Percentiles rank a stretch among this genome's conserved stretches.
These are phyloP conservation scores for Zaprionus bogoriensis DNA, from an alignment of 2,888 invertebrate species.

Conservation along the genomic window DNA sequence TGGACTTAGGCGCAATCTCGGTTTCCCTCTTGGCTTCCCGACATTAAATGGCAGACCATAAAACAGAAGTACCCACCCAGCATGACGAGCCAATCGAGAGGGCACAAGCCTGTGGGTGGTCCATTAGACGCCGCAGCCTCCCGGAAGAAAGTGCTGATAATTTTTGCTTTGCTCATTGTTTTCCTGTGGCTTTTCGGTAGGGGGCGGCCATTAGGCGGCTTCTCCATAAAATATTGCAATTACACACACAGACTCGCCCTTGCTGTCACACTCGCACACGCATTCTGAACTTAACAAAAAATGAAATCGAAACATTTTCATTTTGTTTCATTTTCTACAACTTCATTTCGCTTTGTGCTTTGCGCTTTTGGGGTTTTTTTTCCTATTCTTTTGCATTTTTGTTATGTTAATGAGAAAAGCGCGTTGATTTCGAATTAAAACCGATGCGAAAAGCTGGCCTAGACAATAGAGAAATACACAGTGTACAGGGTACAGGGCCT, in stretches of 20 bases:
- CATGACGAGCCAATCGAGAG: slow-evolving; percentile 39
- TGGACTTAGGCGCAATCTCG: slow-evolving; percentile 8
- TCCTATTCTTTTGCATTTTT: slow-evolving; percentile 22
- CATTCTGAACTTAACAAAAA: slow-evolving; percentile 33
- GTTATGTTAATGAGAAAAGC: slow-evolving; percentile 50
- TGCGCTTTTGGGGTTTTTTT: not conserved
- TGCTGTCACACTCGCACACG: not conserved
- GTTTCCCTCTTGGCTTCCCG: slow-evolving; percentile 12
- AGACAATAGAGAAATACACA: not conserved
- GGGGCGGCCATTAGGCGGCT: slow-evolving; percentile 27
- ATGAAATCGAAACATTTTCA: slow-evolving; percentile 59
- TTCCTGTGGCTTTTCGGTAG: slow-evolving; percentile 28
- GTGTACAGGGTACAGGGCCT: not conserved
- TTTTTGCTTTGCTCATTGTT: slow-evolving; percentile 27
- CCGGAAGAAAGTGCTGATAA: slow-evolving; percentile 27
- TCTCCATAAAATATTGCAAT: slow-evolving; percentile 47
- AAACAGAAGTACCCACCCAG: slow-evolving; percentile 33
- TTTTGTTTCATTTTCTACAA: slow-evolving; percentile 30
- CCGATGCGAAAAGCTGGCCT: slow-evolving; percentile 30
- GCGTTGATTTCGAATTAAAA: slow-evolving; percentile 33
- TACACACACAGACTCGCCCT: slow-evolving; percentile 20
- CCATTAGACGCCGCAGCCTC: slow-evolving; percentile 25
- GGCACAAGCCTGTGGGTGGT: slow-evolving; percentile 8
- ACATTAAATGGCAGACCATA: slow-evolving; percentile 54
- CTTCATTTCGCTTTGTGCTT: slow-evolving; percentile 19